Conservation (phyloP, 2,113 vertebrate genomes). For the Neolamprologus brichardi region DNA sequence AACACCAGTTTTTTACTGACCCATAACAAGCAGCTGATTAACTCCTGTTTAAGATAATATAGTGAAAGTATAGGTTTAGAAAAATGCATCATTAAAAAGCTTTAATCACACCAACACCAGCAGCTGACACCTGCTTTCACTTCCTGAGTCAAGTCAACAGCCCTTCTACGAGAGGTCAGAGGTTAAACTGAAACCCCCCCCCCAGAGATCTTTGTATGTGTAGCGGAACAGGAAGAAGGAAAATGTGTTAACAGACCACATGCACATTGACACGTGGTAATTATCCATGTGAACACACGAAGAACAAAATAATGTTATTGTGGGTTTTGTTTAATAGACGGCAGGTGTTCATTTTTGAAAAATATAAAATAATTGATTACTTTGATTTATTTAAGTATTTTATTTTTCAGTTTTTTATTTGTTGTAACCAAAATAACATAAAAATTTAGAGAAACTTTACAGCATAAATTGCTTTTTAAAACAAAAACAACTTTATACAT, state of each 20-base stretch:
- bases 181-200: conserved; percentile 30
- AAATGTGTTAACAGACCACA: conserved; percentile 13
- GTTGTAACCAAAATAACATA: not conserved
- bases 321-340: not conserved
- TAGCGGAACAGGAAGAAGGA: not conserved
- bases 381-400: not conserved
- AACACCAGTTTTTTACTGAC: not conserved
- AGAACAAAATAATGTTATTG: not conserved
- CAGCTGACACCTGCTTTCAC: conserved; percentile 55
- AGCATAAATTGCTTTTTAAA: not conserved
- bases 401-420: not conserved
- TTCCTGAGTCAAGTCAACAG: conserved; percentile 30
- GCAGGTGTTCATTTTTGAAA: not conserved
- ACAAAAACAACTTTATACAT: not conserved
- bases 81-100: not conserved
- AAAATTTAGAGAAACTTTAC: not conserved
- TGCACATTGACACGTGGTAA: not conserved
- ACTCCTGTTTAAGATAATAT: not conserved
- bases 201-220: not conserved
- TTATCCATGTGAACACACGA: not conserved
- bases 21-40: not conserved
- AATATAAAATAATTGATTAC: not conserved
- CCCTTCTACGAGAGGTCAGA: conserved; percentile 36
- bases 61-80: not conserved
- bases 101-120: conserved; percentile 25